Conservation (phyloP, 2,797 vertebrate species). For the Epinephelus awoara region DNA sequence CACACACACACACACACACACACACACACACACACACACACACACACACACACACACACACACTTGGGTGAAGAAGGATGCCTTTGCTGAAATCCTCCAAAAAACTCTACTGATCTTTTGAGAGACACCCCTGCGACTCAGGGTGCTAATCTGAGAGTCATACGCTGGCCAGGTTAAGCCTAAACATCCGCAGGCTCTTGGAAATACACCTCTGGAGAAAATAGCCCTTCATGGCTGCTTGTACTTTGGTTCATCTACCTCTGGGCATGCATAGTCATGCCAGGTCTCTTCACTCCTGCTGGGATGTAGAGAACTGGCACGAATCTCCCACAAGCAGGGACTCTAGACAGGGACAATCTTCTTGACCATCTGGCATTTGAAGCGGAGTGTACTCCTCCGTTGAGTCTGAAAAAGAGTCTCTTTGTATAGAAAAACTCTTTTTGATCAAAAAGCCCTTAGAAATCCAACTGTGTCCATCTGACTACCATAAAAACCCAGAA, state of each 20-base stretch:
- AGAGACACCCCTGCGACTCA: constrained; percentile 19
- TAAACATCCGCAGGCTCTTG: constrained; percentile 43
- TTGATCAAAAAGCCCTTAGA: constrained; percentile 36
- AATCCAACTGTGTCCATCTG: constrained; percentile 33
- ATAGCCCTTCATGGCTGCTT: constrained; percentile 38
- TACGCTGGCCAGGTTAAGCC: constrained; percentile 34
- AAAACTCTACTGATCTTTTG: constrained; percentile 48
- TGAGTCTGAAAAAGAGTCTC: constrained; percentile 10
- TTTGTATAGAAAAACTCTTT: constrained; percentile 27
- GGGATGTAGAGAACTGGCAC: constrained; percentile 32
- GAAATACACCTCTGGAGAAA: constrained; percentile 53
- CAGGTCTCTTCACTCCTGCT: constrained; percentile 38
- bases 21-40: too few relatives aligned
- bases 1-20: not conserved
- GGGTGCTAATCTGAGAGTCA: constrained; percentile 56
- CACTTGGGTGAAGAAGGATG: constrained; percentile 3
- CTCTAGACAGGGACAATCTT: constrained; percentile 28
- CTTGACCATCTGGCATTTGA: constrained; percentile 52
- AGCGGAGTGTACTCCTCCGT: constrained; percentile 12
- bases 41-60: constrained; percentile 3
- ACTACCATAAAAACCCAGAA: constrained; percentile 23
- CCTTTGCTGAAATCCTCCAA: constrained; percentile 44
- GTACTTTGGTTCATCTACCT: constrained; percentile 54
- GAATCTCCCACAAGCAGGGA: constrained; percentile 23
- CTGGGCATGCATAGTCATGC: constrained; percentile 26